These are phyloP conservation scores for Manis pentadactyla DNA, from an alignment of 2,797 vertebrate species.

Conservation along the genomic window DNA sequence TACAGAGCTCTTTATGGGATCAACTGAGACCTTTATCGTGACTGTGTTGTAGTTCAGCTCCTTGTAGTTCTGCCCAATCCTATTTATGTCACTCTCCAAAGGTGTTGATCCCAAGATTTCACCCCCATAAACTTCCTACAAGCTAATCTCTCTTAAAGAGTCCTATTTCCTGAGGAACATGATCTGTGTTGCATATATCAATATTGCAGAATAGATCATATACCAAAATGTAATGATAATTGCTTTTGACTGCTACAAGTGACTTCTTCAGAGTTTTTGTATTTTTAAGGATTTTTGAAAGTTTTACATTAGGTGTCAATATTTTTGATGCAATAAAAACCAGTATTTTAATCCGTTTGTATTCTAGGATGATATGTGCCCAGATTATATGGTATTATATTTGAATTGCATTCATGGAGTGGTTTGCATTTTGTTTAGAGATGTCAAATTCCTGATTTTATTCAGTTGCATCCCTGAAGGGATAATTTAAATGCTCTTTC, in stretches of 20 bases:
- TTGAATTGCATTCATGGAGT: constrained; percentile 53
- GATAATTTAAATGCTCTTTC: constrained; percentile 69
- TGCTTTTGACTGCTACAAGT: not conserved
- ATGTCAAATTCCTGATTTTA: constrained; percentile 75
- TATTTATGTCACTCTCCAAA: not conserved
- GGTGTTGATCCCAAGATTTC: not conserved
- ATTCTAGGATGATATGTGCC: not conserved
- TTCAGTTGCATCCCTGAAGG: constrained; percentile 57
- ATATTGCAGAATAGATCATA: not conserved
- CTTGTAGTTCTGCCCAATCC: not conserved
- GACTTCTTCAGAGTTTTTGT: not conserved
- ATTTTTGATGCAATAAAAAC: not conserved
- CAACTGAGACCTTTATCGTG: not conserved
- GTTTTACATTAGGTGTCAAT: not conserved
- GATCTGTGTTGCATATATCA: not conserved
- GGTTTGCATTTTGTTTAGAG: constrained; percentile 80
- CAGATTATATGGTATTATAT: not conserved
- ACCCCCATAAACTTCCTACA: not conserved
- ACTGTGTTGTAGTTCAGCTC: not conserved
- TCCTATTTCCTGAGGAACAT: not conserved
- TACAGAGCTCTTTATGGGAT: not conserved
- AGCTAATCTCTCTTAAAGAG: not conserved
- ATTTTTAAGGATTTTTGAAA: not conserved
- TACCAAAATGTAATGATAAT: not conserved
- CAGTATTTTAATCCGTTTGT: not conserved